phyloP scores from a whole-genome alignment of 2,797 vertebrate species.

The Perodicticus potto region DNA sequence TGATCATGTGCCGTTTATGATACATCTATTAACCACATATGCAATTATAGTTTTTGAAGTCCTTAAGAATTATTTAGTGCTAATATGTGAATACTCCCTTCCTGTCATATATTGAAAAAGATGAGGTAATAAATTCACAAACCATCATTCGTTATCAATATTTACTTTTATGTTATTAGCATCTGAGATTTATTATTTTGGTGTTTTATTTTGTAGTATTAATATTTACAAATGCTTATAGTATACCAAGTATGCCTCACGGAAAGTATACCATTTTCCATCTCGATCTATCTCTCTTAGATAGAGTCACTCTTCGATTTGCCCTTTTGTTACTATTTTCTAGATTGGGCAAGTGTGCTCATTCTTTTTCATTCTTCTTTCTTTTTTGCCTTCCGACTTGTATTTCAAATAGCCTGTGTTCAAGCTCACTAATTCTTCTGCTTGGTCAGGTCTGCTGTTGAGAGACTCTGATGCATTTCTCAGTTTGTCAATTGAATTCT shows the following conservation, averaged over 20 bases:
- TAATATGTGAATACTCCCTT: background rate
- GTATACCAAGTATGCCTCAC: too few relatives aligned
- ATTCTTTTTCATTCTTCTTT: background rate
- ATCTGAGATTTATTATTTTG: background rate
- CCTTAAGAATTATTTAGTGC: background rate
- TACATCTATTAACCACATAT: background rate
- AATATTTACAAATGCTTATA: background rate
- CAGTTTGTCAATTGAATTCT: background rate
- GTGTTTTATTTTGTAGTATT: background rate
- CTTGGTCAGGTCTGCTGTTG: background rate
- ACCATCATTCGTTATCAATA: background rate
- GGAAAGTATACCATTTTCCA: background rate
- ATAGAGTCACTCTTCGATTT: background rate
- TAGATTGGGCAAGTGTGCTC: background rate
- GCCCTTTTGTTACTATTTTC: background rate
- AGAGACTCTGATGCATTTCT: background rate
- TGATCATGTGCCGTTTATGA: background rate
- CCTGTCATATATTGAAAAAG: background rate
- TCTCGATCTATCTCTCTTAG: background rate
- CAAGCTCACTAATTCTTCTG: background rate
- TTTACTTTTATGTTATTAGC: background rate
- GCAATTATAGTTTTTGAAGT: background rate
- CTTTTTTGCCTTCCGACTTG: background rate
- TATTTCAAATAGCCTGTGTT: background rate
- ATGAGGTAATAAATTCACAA: background rate